Base-by-base conservation (phyloP, 2,888 invertebrate species). In the Cylindroiulus punctatus region DNA sequence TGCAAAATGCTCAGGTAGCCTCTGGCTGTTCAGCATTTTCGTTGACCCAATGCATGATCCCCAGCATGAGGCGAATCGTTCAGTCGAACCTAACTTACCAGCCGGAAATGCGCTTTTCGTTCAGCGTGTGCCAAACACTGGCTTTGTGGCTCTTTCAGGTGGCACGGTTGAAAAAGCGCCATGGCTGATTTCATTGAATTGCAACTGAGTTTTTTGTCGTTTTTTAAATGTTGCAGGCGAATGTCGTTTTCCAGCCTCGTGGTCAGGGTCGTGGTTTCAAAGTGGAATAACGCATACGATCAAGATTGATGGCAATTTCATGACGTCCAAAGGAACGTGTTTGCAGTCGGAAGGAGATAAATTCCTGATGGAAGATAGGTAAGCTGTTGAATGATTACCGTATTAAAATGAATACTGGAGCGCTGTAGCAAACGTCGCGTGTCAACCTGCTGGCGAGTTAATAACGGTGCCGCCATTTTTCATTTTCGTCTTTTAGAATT, bases 311-410 rank as follows among this genome's bases (percentile, higher is more conserved):
- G 86, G 81, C 81, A 86, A 82, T 81, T 81, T 81, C 47, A 86
- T 81, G 82, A 82, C 86, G 82, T 86, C 86, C 40, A 86, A 86
- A 44, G 86, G 86, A 26, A 86, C 86, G 17, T 86, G 86, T 81
- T 44, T 86, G 40, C 30, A 86, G 44, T 57, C 17, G 57, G 86
- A 86, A 30, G 86, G 86, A 42, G 86, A 86, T 81, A 86, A 86
- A 86, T 86, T 86, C 81, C 26, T 86, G 44, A 86, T 86, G 86
- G 81, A 86, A 81, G 86, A 86, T 30, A 40, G 81, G 86, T 86
- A 86, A 86, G 42, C 30, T 76, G 76, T 76, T 76, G 30, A 76
- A 76, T 76, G 76, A 76, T 76, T 76, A 76, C 76, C 14, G 26
- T 76, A 76, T 76, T 76, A 76, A 76, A 76, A 76, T 76, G 17